Evolutionary conservation across 2,797 vertebrate genomes (phyloP).

Genomic region (Phoxinus dragarum): DNA sequence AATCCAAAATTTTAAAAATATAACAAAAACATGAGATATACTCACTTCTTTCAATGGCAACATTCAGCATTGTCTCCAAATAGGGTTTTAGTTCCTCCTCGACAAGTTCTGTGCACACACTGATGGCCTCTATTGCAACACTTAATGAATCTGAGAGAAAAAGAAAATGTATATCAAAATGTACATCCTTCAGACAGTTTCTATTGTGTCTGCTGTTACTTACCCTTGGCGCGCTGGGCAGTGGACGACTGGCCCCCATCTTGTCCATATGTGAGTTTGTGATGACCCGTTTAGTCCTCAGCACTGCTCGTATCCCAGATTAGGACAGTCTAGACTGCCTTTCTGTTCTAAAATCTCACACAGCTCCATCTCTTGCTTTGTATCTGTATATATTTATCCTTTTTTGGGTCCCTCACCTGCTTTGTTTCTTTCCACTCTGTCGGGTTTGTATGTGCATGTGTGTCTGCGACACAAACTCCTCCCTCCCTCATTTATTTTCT

Average conservation of each 20-base stretch:
- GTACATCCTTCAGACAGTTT: background rate
- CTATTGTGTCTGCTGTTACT: constrained; percentile 52
- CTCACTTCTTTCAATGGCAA: constrained; percentile 75
- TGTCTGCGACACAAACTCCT: constrained; percentile 12
- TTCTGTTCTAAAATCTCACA: constrained; percentile 16
- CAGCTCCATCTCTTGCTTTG: constrained; percentile 18
- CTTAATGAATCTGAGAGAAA: constrained; percentile 72
- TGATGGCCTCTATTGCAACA: constrained; percentile 75
- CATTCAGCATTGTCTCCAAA: constrained; percentile 74
- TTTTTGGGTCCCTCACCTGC: background rate
- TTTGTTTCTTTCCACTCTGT: background rate
- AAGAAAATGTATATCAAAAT: constrained; percentile 17
- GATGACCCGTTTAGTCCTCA: constrained; percentile 36
- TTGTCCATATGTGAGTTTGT: constrained; percentile 55
- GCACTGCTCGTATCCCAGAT: background rate
- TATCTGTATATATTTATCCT: background rate
- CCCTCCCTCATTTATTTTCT: constrained; percentile 25
- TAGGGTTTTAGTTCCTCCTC: constrained; percentile 78
- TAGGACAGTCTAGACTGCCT: background rate
- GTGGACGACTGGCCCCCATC: constrained; percentile 52
- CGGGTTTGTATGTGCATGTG: background rate
- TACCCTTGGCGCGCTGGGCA: constrained; percentile 66
- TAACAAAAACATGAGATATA: constrained; percentile 50
- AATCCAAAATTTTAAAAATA: background rate
- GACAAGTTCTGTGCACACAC: constrained; percentile 76